These are phyloP conservation scores for Hippocampus mohnikei DNA, from an alignment of 2,113 vertebrate species.

Conservation along the genomic window DNA sequence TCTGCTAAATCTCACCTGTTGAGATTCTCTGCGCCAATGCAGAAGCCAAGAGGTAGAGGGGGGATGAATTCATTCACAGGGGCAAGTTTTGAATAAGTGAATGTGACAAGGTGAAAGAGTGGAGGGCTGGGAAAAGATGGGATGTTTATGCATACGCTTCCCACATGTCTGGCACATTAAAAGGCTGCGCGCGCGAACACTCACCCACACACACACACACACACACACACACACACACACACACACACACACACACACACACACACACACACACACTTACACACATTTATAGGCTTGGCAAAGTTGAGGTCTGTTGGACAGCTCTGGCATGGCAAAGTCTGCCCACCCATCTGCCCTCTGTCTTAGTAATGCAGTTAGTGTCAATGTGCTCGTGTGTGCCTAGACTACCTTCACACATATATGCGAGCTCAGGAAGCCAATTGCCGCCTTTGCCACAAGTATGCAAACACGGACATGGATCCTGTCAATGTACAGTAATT, in stretches of 20 bases:
- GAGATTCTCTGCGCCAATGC: slow-evolving; percentile 46
- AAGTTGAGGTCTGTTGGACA: slow-evolving; percentile 52
- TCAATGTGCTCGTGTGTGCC: slow-evolving; percentile 39
- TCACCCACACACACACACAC: slow-evolving; percentile 8
- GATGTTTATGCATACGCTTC: slow-evolving; percentile 58
- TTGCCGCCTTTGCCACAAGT: slow-evolving; percentile 27
- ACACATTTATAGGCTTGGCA: slow-evolving; percentile 59
- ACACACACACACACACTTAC: slow-evolving; percentile 28
- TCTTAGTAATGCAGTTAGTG: slow-evolving; percentile 58
- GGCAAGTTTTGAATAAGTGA: slow-evolving; percentile 60
- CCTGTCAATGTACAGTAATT: slow-evolving; percentile 44
- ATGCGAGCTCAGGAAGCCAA: slow-evolving; percentile 38
- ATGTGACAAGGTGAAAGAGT: slow-evolving; percentile 65
- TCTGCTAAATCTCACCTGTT: slow-evolving; percentile 64
- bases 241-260: slow-evolving; percentile 5
- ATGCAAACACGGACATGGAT: slow-evolving; percentile 48
- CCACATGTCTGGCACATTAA: slow-evolving; percentile 59
- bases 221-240: slow-evolving; percentile 36
- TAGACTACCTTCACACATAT: slow-evolving; percentile 35
- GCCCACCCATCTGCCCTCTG: slow-evolving; percentile 68
- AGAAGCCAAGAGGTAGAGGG: slow-evolving; percentile 24
- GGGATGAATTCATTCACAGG: slow-evolving; percentile 58
- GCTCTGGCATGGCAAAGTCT: slow-evolving; percentile 60
- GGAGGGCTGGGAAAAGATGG: slow-evolving; percentile 43
- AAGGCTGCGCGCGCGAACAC: slow-evolving; percentile 30